phyloP scores from a whole-genome alignment of 2,797 vertebrate species.

The Arctocebus calabarensis region DNA sequence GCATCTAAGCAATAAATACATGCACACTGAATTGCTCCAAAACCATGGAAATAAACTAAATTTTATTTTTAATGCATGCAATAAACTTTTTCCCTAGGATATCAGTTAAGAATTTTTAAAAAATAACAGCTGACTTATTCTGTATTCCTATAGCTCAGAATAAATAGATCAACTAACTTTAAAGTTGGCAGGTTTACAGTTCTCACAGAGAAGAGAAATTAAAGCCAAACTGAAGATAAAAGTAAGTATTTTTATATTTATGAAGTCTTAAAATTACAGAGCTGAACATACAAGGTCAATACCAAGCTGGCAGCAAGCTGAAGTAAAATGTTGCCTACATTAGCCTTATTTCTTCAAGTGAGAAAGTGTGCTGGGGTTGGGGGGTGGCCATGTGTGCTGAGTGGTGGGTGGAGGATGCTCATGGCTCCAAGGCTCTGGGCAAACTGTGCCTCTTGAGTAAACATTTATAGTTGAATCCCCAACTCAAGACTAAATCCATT shows the following conservation, averaged over 20 bases:
- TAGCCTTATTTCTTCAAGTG: conserved; percentile 66
- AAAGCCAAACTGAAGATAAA: conserved; percentile 76
- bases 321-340: conserved; percentile 52
- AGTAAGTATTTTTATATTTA: conserved; percentile 80
- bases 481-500: background rate
- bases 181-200: conserved; percentile 80
- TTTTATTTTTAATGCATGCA: conserved; percentile 74
- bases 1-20: conserved; percentile 70
- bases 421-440: background rate
- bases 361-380: background rate
- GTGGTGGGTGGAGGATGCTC: rapidly evolving
- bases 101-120: conserved; percentile 70
- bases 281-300: conserved; percentile 79
- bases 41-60: conserved; percentile 77
- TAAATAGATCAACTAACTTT: conserved; percentile 80
- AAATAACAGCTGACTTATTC: conserved; percentile 72
- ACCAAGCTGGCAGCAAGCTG: conserved; percentile 59
- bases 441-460: background rate
- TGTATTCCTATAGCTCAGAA: conserved; percentile 75
- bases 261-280: conserved; percentile 82
- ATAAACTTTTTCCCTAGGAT: conserved; percentile 71
- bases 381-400: background rate
- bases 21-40: conserved; percentile 58
- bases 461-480: background rate
- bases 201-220: conserved; percentile 77